These are phyloP conservation scores for Drosophila birchii DNA, from an alignment of 2,888 invertebrate genomes.

Conservation along the genomic window DNA sequence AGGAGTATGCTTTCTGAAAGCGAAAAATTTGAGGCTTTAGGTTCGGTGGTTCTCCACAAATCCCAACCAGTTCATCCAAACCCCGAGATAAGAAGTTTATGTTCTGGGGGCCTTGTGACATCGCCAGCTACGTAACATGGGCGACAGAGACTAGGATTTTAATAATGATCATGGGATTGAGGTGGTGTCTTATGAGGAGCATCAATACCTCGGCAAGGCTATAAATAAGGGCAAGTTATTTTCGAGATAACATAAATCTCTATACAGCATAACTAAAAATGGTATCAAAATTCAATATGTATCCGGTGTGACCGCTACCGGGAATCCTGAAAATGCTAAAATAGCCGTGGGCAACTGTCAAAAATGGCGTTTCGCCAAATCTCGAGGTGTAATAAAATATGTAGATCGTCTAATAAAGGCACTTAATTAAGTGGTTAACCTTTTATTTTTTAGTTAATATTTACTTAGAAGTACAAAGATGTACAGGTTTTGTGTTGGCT, in stretches of 20 bases:
- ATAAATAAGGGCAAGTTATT: constrained; percentile 22
- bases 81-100: constrained; percentile 27
- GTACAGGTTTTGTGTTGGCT: no score
- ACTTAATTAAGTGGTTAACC: neutral
- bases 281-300: constrained; percentile 69
- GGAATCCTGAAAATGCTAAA: neutral
- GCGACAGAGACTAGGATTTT: neutral
- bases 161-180: neutral
- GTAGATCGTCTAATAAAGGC: neutral
- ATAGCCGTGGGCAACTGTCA: constrained; percentile 1
- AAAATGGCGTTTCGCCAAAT: constrained; percentile 2
- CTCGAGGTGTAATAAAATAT: neutral
- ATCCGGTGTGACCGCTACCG: constrained; percentile 37
- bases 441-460: neutral
- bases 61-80: constrained; percentile 7
- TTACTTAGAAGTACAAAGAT: neutral
- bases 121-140: constrained; percentile 28
- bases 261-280: constrained; percentile 67
- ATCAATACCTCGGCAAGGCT: neutral
- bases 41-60: neutral
- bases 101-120: constrained; percentile 27
- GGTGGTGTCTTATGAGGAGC: no score
- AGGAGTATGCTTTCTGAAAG: neutral
- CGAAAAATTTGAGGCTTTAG: neutral
- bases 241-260: constrained; percentile 45